These are phyloP conservation scores for Phocoena phocoena DNA, from an alignment of 2,113 vertebrate genomes.

Conservation along the genomic window DNA sequence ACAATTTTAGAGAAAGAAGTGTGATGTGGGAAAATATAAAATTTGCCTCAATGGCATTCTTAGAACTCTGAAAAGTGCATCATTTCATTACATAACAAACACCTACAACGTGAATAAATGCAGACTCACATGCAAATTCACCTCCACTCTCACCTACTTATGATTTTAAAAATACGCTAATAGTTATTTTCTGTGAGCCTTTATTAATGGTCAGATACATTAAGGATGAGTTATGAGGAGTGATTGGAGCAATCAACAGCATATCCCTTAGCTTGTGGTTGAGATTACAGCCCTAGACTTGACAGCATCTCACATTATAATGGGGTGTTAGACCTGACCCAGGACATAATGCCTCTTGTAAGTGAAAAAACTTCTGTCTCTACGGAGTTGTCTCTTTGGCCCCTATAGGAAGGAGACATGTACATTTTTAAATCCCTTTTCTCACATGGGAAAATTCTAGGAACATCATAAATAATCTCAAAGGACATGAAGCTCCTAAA, in stretches of 20 bases:
- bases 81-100: neutral
- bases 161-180: neutral
- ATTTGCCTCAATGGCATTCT: neutral
- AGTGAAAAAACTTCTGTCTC: neutral
- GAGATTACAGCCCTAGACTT: neutral
- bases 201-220: neutral
- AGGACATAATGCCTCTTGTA: neutral
- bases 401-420: neutral
- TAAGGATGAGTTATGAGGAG: neutral
- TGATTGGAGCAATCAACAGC: neutral
- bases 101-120: neutral
- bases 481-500: neutral
- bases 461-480: neutral
- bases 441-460: neutral
- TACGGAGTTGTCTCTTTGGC: neutral
- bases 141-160: neutral
- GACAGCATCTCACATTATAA: neutral
- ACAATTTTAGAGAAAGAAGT: constrained; percentile 54
- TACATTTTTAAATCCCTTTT: neutral
- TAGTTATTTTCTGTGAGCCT: neutral
- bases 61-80: constrained; percentile 14
- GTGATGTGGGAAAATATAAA: constrained; percentile 40
- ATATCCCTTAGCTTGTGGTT: neutral
- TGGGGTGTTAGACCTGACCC: neutral
- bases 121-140: neutral